phyloP scores from a whole-genome alignment of 2,113 vertebrate genomes.

The Actenoides hombroni region DNA sequence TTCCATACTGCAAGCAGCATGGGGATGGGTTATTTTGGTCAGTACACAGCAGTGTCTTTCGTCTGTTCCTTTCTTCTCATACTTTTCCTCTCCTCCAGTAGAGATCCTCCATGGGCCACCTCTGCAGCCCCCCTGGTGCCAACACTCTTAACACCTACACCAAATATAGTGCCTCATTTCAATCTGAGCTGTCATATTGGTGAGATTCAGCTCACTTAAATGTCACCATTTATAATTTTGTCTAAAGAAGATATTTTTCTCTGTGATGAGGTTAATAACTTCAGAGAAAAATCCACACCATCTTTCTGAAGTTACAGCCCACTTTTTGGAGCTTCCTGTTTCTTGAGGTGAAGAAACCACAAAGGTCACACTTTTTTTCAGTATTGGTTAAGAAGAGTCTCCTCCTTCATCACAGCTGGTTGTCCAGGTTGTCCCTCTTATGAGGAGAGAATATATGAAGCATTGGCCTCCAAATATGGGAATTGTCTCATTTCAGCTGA shows the following conservation, averaged over 20 bases:
- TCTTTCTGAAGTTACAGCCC: not conserved
- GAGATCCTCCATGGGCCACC: not conserved
- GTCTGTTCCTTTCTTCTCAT: not conserved
- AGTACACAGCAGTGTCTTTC: not conserved
- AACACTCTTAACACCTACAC: not conserved
- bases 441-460: not conserved
- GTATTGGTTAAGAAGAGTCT: not conserved
- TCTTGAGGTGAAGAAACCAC: not conserved
- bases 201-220: not conserved
- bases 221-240: not conserved
- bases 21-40: not conserved
- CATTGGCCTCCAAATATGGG: not conserved
- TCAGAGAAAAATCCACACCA: not conserved
- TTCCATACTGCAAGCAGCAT: not conserved
- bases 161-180: not conserved
- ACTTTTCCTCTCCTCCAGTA: not conserved
- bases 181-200: not conserved
- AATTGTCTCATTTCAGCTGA: not conserved
- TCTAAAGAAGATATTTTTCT: not conserved
- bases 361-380: not conserved
- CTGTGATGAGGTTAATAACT: not conserved
- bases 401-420: not conserved
- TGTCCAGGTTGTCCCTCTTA: not conserved
- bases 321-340: not conserved
- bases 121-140: not conserved